phyloP scores from a whole-genome alignment of 2,797 vertebrate genomes.

The Gymnocypris eckloni region DNA sequence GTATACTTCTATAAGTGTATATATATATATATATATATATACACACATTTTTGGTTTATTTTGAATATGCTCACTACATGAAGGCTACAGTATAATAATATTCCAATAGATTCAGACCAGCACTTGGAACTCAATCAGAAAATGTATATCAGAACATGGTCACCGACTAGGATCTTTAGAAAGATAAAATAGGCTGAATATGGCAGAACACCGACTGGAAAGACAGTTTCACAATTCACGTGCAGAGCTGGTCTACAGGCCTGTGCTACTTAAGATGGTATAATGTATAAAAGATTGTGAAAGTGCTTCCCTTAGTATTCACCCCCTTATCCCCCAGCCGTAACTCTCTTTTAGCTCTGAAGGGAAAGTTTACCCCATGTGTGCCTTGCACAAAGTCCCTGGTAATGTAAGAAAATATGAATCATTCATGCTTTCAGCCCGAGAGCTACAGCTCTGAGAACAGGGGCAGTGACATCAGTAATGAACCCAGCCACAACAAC shows the following conservation, averaged over 20 bases:
- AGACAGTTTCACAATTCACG: not conserved
- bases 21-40: not conserved
- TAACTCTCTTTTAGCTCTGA: conserved; percentile 28
- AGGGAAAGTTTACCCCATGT: conserved; percentile 43
- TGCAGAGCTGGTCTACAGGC: not conserved
- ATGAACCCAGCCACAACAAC: conserved; percentile 38
- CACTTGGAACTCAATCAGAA: not conserved
- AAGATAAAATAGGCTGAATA: not conserved
- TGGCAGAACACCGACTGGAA: not conserved
- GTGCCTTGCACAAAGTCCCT: conserved; percentile 39
- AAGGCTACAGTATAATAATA: not conserved
- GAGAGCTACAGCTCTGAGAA: conserved; percentile 17
- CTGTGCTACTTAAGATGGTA: not conserved
- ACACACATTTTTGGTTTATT: not conserved
- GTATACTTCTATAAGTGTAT: not conserved
- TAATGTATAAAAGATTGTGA: conserved; percentile 21
- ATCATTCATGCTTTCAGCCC: conserved; percentile 55
- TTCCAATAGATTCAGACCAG: not conserved
- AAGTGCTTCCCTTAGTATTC: not conserved
- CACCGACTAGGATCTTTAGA: not conserved
- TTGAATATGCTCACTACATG: not conserved
- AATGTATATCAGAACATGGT: not conserved
- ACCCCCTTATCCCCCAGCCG: not conserved
- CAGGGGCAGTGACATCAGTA: conserved; percentile 53
- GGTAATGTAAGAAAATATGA: conserved; percentile 54